These are phyloP conservation scores for Zaprionus nigranus DNA, from an alignment of 1,140 invertebrate species.

Conservation along the genomic window DNA sequence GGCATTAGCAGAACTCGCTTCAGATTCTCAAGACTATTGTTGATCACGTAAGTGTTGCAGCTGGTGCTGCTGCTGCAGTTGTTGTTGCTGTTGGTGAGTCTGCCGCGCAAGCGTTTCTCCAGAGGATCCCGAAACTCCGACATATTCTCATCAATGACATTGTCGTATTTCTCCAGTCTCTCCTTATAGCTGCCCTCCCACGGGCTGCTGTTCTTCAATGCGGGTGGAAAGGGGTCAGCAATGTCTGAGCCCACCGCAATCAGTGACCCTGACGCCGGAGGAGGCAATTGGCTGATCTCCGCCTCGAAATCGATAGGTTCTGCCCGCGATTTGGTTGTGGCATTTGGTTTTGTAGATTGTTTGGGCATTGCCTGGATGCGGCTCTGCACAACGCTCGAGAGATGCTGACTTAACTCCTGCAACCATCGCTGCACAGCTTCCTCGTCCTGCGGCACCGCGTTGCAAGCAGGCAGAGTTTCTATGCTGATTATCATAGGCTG, in stretches of 20 bases:
- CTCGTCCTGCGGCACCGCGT: neutral
- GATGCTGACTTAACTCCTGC: slow-evolving; percentile 5
- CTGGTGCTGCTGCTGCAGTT: neutral
- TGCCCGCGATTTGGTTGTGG: neutral
- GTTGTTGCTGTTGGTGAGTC: neutral
- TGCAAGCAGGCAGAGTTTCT: neutral
- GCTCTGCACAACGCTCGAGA: slow-evolving; percentile 21
- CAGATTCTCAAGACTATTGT: slow-evolving; percentile 7
- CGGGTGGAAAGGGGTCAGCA: neutral
- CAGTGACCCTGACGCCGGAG: neutral
- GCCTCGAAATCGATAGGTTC: slow-evolving; percentile 35
- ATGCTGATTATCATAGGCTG: neutral
- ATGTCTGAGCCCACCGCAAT: neutral
- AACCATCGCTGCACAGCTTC: slow-evolving; percentile 17
- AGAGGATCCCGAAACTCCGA: slow-evolving; percentile 45
- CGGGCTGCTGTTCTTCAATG: neutral
- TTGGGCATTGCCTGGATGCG: neutral
- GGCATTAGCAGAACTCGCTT: slow-evolving; percentile 26
- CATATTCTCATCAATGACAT: slow-evolving; percentile 30
- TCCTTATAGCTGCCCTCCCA: slow-evolving; percentile 34
- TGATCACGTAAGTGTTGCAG: neutral
- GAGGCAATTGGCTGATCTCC: slow-evolving; percentile 13
- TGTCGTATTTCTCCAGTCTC: slow-evolving; percentile 33
- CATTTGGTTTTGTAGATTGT: no score
- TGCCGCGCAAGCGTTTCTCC: slow-evolving; percentile 27